phyloP scores from a whole-genome alignment of 2,888 invertebrate genomes.

The Nysson spinosus region DNA sequence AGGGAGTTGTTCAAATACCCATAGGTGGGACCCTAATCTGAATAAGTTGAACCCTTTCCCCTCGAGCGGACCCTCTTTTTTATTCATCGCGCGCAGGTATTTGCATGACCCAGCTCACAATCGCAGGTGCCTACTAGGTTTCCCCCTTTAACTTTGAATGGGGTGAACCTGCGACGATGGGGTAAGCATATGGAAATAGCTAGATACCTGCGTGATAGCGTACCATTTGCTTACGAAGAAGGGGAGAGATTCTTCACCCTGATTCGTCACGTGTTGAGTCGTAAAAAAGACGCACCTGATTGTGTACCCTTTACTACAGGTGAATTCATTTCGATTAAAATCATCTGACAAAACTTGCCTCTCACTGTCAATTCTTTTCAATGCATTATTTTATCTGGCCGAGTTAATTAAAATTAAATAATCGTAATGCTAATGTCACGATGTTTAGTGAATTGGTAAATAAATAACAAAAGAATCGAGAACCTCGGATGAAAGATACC shows the following conservation, averaged over 20 bases:
- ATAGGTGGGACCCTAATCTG: slow-evolving; percentile 68
- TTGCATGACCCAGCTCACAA: slow-evolving; percentile 63
- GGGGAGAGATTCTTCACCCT: slow-evolving; percentile 41
- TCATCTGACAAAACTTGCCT: no score
- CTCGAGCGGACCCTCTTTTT: slow-evolving; percentile 62
- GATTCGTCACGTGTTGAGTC: slow-evolving; percentile 34
- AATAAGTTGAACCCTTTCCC: slow-evolving; percentile 72
- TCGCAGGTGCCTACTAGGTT: slow-evolving; percentile 64
- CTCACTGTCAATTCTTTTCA: no score
- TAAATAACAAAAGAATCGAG: no score
- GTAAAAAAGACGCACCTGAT: slow-evolving; percentile 31
- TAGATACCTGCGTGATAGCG: slow-evolving; percentile 43
- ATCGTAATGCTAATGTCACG: no score
- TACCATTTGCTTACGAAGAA: slow-evolving; percentile 25
- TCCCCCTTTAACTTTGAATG: slow-evolving; percentile 61
- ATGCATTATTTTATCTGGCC: no score
- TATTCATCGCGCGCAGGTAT: slow-evolving; percentile 67
- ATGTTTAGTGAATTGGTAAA: no score
- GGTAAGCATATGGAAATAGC: slow-evolving; percentile 66
- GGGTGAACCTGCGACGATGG: slow-evolving; percentile 52
- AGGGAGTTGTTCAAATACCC: slow-evolving; percentile 58
- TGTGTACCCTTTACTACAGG: slow-evolving; percentile 37
- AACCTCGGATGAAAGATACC: slow-evolving; percentile 20
- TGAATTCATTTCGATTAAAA: slow-evolving; percentile 28
- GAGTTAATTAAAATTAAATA: no score